Conservation (phyloP, 2,888 invertebrate species). For the Tetanocera ferruginea region DNA sequence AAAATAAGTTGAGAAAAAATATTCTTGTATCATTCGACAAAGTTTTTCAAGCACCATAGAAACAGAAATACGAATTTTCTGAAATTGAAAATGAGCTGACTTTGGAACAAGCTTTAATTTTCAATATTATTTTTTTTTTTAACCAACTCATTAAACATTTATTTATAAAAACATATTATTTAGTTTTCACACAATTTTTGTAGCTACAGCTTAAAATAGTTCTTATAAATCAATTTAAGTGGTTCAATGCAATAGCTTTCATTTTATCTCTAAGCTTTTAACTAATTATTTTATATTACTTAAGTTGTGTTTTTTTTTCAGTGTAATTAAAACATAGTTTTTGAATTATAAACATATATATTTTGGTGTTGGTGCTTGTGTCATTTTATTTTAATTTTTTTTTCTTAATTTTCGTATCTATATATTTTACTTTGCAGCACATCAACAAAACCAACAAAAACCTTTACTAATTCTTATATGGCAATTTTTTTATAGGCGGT, state of each 20-base stretch:
- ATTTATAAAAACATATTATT: too few relatives aligned
- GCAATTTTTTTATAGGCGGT: conserved; percentile 59
- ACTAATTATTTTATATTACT: neutral
- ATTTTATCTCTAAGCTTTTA: too few relatives aligned
- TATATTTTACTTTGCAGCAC: neutral
- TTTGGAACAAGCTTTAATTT: neutral
- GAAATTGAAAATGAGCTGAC: too few relatives aligned
- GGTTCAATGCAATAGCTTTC: neutral
- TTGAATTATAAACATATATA: conserved; percentile 35
- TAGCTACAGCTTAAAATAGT: neutral
- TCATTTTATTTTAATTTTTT: neutral
- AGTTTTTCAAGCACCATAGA: too few relatives aligned
- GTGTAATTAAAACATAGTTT: conserved; percentile 28
- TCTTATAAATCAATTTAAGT: neutral
- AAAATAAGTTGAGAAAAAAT: too few relatives aligned
- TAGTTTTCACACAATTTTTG: too few relatives aligned
- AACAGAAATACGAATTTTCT: too few relatives aligned
- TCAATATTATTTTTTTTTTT: neutral
- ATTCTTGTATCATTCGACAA: too few relatives aligned
- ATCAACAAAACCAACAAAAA: neutral
- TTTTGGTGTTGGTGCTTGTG: conserved; percentile 22
- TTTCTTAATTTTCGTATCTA: neutral
- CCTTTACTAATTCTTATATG: neutral
- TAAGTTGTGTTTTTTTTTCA: neutral
- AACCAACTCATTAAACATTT: neutral